Percentiles rank a stretch among this genome's conserved stretches.
Evolutionary conservation across 2,113 vertebrate species (phyloP).

Genomic region (Brachyhypopomus gauderio): DNA sequence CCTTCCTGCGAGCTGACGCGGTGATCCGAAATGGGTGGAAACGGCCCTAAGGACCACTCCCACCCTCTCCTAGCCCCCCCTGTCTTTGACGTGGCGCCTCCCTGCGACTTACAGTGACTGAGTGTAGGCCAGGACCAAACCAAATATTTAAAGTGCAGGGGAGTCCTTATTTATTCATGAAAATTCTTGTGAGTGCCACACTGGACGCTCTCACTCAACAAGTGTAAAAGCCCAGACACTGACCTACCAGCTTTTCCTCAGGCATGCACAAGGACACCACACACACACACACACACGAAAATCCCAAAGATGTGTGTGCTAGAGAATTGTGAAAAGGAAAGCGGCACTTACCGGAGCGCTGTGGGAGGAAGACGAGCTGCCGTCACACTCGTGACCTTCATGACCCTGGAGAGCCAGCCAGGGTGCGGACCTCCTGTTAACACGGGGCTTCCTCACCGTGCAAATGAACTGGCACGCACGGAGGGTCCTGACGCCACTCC

Average conservation of each 20-base stretch:
- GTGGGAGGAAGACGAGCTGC: background rate
- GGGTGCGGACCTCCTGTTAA: conserved; percentile 37
- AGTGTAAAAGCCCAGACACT: conserved; percentile 61
- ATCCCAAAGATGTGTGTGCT: background rate
- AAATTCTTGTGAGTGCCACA: conserved; percentile 64
- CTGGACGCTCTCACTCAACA: conserved; percentile 56
- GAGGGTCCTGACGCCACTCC: background rate
- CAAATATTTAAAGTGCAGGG: conserved; percentile 48
- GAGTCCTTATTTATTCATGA: conserved; percentile 78
- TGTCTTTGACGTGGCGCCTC: conserved; percentile 50
- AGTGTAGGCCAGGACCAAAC: conserved; percentile 63
- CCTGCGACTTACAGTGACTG: conserved; percentile 70
- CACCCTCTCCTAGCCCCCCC: conserved; percentile 55
- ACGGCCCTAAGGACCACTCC: conserved; percentile 74
- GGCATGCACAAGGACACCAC: conserved; percentile 41
- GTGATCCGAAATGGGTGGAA: conserved; percentile 81
- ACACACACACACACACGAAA: conserved; percentile 17
- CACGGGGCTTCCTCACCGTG: conserved; percentile 53
- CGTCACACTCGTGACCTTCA: background rate
- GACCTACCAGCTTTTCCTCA: conserved; percentile 37
- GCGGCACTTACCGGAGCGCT: conserved; percentile 17
- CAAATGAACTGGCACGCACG: conserved; percentile 57
- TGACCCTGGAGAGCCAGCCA: conserved; percentile 53
- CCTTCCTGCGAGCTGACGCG: conserved; percentile 81
- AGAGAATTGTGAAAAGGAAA: conserved; percentile 21